Conservation (phyloP, 2,888 invertebrate species). For the Lasioglossum marginatum region DNA sequence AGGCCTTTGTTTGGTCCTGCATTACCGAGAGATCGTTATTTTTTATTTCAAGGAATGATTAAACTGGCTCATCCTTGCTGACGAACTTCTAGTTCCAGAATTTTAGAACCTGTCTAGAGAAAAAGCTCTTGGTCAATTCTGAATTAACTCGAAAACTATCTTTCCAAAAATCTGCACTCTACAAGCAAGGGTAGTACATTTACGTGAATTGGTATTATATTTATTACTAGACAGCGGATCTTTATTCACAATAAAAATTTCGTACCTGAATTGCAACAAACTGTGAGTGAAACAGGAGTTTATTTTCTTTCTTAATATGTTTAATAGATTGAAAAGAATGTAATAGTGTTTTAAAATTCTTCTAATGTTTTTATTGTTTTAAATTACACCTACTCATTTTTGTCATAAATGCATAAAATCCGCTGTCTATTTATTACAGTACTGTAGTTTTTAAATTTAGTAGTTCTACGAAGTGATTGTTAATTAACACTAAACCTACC, state of each 20-base stretch:
- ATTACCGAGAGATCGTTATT: conserved; percentile 40
- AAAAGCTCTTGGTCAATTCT: neutral
- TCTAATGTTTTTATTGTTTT: too few relatives aligned
- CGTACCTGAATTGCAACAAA: too few relatives aligned
- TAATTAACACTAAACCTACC: too few relatives aligned
- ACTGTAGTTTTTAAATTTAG: neutral
- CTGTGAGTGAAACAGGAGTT: too few relatives aligned
- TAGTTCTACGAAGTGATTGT: neutral
- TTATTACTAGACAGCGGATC: too few relatives aligned
- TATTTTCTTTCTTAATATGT: too few relatives aligned
- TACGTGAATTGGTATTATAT: neutral
- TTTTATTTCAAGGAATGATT: conserved; percentile 36
- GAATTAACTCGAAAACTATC: neutral
- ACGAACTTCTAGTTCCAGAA: neutral
- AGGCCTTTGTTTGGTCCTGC: conserved; percentile 55
- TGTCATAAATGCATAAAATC: too few relatives aligned
- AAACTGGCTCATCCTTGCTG: conserved; percentile 15
- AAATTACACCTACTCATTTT: too few relatives aligned
- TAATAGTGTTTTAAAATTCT: too few relatives aligned
- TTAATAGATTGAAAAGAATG: too few relatives aligned
- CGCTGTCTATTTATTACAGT: neutral
- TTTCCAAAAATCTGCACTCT: neutral
- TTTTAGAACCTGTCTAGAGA: neutral
- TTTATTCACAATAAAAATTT: too few relatives aligned
- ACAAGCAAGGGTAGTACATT: neutral